Evolutionary conservation across 2,797 vertebrate genomes (phyloP).

Genomic region (Eulemur mongoz): DNA sequence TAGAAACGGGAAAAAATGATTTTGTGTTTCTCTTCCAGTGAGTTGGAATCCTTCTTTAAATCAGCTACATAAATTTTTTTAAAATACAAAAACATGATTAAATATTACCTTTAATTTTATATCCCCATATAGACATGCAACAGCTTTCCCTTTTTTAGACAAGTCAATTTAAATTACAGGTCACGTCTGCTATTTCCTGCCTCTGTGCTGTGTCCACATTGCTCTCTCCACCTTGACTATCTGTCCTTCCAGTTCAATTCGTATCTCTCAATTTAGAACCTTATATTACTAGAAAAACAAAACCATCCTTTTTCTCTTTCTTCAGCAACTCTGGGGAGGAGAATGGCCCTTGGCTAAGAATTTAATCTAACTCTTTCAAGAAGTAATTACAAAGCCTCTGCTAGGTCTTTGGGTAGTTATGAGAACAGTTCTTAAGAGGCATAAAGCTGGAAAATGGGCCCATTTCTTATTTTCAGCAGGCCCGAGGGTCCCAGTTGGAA

Average conservation of each 20-base stretch:
- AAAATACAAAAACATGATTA: not conserved
- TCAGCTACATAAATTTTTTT: not conserved
- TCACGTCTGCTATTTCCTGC: not conserved
- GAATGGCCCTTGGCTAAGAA: slow-evolving; percentile 57
- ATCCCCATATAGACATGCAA: too few relatives aligned
- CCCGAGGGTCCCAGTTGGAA: not conserved
- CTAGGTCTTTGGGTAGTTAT: not conserved
- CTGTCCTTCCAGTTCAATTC: not conserved
- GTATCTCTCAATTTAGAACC: not conserved
- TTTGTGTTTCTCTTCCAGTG: not conserved
- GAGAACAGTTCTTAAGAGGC: slow-evolving; percentile 52
- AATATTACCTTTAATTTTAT: not conserved
- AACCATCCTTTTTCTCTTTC: not conserved
- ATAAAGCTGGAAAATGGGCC: slow-evolving; percentile 67
- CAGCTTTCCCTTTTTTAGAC: not conserved
- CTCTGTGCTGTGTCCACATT: not conserved
- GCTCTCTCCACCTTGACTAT: not conserved
- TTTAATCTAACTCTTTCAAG: slow-evolving; percentile 60
- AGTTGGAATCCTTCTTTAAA: not conserved
- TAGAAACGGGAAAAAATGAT: not conserved
- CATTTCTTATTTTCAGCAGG: slow-evolving; percentile 48
- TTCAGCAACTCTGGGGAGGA: slow-evolving; percentile 27
- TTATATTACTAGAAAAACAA: not conserved
- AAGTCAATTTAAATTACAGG: not conserved
- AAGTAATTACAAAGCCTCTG: slow-evolving; percentile 64